A percentile compares a stretch with the other conserved stretches of the same genome.
Conservation (phyloP, 2,888 invertebrate genomes). For the Uropetala carovei region DNA sequence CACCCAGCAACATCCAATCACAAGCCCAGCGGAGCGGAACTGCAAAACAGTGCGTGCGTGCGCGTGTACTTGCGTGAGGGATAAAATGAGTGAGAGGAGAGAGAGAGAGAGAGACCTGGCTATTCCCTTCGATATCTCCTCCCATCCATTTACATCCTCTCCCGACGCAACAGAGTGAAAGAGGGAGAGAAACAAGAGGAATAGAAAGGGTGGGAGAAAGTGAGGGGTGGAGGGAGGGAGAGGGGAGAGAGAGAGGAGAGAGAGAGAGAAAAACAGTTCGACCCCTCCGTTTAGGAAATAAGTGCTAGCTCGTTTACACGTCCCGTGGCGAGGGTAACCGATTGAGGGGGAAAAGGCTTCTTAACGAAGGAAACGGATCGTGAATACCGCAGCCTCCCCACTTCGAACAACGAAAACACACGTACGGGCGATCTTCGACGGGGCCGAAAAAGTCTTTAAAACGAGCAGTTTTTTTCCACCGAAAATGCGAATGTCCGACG, state of each 20-base stretch:
- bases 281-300: conserved; percentile 17
- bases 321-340: not conserved
- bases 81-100: too few species aligned
- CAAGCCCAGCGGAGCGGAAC: too few species aligned
- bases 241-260: not conserved
- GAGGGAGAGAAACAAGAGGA: not conserved
- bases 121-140: too few species aligned
- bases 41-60: too few species aligned
- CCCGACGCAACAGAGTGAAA: too few species aligned
- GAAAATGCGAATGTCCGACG: not conserved
- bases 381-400: not conserved
- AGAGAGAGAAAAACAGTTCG: too few species aligned
- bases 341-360: not conserved
- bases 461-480: not conserved
- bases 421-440: not conserved
- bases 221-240: not conserved
- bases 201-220: not conserved
- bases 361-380: not conserved
- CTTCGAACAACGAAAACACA: not conserved
- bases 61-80: too few species aligned
- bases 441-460: not conserved
- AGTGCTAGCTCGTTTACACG: not conserved
- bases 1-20: too few species aligned
- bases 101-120: too few species aligned
- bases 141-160: too few species aligned